A percentile compares a stretch with the other conserved stretches of the same genome.
These are phyloP conservation scores for Petrocephalus microphthalmus DNA, from an alignment of 2,113 vertebrate species.

Conservation along the genomic window DNA sequence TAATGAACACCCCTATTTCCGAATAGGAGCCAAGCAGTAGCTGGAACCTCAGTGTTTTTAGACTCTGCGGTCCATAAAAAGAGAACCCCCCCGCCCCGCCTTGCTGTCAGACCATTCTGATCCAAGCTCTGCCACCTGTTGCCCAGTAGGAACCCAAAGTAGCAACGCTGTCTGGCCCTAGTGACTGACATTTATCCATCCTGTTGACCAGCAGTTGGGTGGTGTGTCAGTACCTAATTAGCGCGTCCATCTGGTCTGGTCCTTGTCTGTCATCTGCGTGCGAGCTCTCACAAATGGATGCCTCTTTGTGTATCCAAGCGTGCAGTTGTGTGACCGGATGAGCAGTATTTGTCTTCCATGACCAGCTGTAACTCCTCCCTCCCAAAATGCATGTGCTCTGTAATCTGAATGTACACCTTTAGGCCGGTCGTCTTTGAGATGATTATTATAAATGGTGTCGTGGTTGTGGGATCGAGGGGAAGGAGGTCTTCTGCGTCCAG, in stretches of 20 bases:
- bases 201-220: background rate
- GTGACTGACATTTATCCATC: background rate
- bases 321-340: background rate
- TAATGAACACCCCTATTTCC: background rate
- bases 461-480: background rate
- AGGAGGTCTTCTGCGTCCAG: background rate
- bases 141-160: background rate
- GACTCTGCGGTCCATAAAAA: background rate
- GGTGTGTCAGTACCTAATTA: background rate
- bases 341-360: background rate
- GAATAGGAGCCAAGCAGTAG: conserved; percentile 17
- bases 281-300: background rate
- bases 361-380: background rate
- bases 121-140: background rate
- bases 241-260: background rate
- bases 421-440: background rate
- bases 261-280: background rate
- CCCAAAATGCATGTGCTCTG: background rate
- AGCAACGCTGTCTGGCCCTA: background rate
- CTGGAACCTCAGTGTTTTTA: background rate
- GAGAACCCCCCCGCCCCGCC: background rate
- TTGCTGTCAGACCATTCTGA: background rate
- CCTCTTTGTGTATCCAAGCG: background rate
- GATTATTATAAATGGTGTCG: background rate
- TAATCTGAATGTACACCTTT: background rate